These are phyloP conservation scores for Alosa sapidissima DNA, from an alignment of 2,797 vertebrate species.

Conservation along the genomic window DNA sequence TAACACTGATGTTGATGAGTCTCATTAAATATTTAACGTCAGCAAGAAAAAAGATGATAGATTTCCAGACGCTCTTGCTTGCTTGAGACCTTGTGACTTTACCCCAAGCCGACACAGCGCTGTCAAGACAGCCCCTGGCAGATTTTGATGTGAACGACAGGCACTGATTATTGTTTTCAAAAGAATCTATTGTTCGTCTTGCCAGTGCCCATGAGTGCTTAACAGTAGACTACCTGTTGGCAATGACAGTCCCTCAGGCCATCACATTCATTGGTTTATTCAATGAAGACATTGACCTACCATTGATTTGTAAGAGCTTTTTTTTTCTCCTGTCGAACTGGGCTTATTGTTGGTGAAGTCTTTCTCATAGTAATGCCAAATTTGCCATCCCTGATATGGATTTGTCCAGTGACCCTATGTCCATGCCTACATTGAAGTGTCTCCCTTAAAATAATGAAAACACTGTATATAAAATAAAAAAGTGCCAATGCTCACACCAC, in stretches of 20 bases:
- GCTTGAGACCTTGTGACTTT: background rate
- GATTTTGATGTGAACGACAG: background rate
- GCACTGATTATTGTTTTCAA: background rate
- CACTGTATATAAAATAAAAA: too few relatives aligned
- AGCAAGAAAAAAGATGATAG: background rate
- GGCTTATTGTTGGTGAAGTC: background rate
- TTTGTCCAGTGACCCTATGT: background rate
- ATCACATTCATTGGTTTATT: background rate
- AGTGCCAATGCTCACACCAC: background rate
- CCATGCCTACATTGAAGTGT: background rate
- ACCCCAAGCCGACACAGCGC: background rate
- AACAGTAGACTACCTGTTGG: background rate
- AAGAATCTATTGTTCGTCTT: background rate
- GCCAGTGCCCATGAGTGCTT: background rate
- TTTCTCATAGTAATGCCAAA: background rate
- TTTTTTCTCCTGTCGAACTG: background rate
- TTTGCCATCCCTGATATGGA: background rate
- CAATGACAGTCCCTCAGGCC: background rate
- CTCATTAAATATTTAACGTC: conserved; percentile 3
- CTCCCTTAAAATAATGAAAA: background rate
- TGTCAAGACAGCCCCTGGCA: background rate
- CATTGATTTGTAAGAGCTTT: background rate
- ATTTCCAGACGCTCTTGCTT: background rate
- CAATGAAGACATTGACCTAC: background rate
- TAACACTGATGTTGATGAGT: conserved; percentile 4